Percentiles rank a stretch among this genome's conserved stretches.
phyloP scores from a whole-genome alignment of 2,797 vertebrate species.

The Oceanodroma leucorhoa region DNA sequence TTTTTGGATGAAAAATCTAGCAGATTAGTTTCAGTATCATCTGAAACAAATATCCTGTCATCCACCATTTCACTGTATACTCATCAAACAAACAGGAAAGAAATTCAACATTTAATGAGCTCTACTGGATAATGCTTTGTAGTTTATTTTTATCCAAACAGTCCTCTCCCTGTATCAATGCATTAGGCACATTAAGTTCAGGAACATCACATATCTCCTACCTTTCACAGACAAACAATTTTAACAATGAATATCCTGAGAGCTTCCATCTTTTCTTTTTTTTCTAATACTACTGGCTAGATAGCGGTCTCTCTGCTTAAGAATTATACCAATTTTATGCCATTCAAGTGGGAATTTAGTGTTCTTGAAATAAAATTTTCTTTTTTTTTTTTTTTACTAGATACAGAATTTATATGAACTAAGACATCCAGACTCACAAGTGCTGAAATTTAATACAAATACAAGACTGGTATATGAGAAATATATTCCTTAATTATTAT shows the following conservation, averaged over 20 bases:
- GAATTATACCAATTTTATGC: background rate
- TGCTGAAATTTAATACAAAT: background rate
- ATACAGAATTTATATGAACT: background rate
- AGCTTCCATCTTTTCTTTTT: background rate
- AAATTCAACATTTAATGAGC: background rate
- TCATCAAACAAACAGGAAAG: background rate
- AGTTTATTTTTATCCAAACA: background rate
- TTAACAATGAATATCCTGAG: background rate
- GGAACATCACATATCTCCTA: background rate
- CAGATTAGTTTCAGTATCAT: background rate
- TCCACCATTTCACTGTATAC: background rate
- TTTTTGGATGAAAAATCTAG: background rate
- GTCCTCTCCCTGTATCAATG: background rate
- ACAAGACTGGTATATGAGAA: background rate
- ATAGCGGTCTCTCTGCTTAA: background rate
- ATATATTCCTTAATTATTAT: background rate
- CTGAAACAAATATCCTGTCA: background rate
- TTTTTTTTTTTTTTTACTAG: background rate
- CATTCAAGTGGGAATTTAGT: background rate
- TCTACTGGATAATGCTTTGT: background rate
- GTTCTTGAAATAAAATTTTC: background rate
- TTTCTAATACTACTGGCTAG: background rate
- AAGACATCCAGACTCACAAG: background rate
- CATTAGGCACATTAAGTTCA: background rate
- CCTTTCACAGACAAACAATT: background rate